A percentile compares a stretch with the other conserved stretches of the same genome.
These are phyloP conservation scores for Numida meleagris DNA, from an alignment of 2,113 vertebrate species.

Conservation along the genomic window DNA sequence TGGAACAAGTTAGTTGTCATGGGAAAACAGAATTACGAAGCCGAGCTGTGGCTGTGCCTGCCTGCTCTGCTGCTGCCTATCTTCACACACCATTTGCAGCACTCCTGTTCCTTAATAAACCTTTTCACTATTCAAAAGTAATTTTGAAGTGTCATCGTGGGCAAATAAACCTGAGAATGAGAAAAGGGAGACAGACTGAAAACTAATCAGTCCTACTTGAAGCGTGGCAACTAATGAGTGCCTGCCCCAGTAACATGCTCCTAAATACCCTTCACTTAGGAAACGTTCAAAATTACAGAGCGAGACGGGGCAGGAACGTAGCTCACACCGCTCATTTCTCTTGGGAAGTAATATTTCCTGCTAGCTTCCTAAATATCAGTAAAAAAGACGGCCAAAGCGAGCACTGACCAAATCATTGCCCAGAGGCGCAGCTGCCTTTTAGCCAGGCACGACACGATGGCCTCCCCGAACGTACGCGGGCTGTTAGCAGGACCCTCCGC, in stretches of 20 bases:
- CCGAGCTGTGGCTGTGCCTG: background rate
- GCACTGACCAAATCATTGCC: fast-evolving
- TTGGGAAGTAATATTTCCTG: background rate
- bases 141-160: background rate
- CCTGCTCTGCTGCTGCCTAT: background rate
- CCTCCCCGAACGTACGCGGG: fast-evolving
- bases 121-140: background rate
- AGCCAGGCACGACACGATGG: too few relatives aligned
- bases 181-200: background rate
- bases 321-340: background rate
- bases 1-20: constrained; percentile 59
- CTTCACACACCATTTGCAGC: background rate
- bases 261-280: background rate
- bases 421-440: fast-evolving
- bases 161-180: background rate
- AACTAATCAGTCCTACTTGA: background rate
- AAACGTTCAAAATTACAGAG: background rate
- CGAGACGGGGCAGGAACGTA: background rate
- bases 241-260: background rate
- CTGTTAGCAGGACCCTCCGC: background rate
- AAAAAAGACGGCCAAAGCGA: too few relatives aligned
- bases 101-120: background rate
- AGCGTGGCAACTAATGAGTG: background rate
- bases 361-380: background rate
- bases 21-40: constrained; percentile 9